Evolutionary conservation across 2,797 vertebrate genomes (phyloP), one percentile per base, ranked within the genome.

Genomic region (Danio choprae): DNA sequence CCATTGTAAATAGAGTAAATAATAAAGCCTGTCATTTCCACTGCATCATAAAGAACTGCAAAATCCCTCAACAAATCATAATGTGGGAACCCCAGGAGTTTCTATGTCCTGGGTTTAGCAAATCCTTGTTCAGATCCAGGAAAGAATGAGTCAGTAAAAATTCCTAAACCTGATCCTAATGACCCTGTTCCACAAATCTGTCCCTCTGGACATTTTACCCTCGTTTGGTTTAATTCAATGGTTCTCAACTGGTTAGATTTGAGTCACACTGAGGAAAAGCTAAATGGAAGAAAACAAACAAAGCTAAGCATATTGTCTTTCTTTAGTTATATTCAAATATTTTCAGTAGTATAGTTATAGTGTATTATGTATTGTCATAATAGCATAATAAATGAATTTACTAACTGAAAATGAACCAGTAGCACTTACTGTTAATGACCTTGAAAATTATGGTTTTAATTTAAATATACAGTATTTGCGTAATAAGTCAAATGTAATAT

Each of bases 81-180:
- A 22, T 41, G n/a, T 51, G 6, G 4, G 63, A 73, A n/a, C 11
- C 43, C 12, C 20, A 46, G 18, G 16, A 13, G n/a, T 7, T 50
- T 68, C 16, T 51, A 12, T 13, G 13, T 64, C 9, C 51, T 55
- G 82, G 68, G 60, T 74, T 38, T 43, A 74, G 58, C 41, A 36
- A 73, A 53, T 70, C 86, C 11, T 69, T 22, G 43, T 72, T 44
- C 50, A 29, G 44, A 48, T 83, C 86, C 84, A 85, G 87, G 87
- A 87, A 88, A 82, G 22, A 75, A 59, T 89, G 87, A 90, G 83
- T 89, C 88, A 87, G 74, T 18, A 13, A 36, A 18, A 63, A 43
- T 41, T 77, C 4, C 15, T 60, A 11, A 4, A 64, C 10, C 6
- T 20, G 4, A 9, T 58, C 68, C 46, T 48, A 46, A 8, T 70